phyloP scores from a whole-genome alignment of 2,797 vertebrate species.

The Chromobotia macracanthus region DNA sequence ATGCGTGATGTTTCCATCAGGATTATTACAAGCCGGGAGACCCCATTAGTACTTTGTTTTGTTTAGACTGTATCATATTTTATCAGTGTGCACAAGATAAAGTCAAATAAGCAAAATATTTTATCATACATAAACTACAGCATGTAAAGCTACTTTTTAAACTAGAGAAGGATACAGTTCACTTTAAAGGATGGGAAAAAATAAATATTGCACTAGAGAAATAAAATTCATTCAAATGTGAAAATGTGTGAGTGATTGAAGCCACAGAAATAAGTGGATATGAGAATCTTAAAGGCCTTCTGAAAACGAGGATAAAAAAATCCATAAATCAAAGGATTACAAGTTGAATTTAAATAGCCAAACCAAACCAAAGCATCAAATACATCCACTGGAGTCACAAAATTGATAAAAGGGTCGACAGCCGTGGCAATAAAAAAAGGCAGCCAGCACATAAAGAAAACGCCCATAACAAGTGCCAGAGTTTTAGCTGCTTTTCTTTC shows the following conservation, averaged over 20 bases:
- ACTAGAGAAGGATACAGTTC: no score
- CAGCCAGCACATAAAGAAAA: slow-evolving; percentile 50
- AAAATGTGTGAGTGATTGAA: background rate
- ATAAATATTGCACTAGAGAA: no score
- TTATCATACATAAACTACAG: background rate
- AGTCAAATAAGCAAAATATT: background rate
- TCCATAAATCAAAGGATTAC: slow-evolving; percentile 56
- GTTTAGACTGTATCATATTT: background rate
- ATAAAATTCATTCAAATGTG: slow-evolving; percentile 18
- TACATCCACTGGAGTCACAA: slow-evolving; percentile 41
- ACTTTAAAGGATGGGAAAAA: no score
- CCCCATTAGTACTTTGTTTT: background rate
- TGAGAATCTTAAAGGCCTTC: slow-evolving; percentile 55
- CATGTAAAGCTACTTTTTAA: no score
- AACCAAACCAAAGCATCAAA: slow-evolving; percentile 58
- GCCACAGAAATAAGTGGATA: slow-evolving; percentile 35
- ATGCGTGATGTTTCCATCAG: background rate
- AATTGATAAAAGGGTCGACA: slow-evolving; percentile 47
- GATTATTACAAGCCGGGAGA: background rate
- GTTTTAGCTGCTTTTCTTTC: slow-evolving; percentile 55
- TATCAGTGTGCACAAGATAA: background rate
- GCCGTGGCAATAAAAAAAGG: slow-evolving; percentile 36
- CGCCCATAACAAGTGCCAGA: slow-evolving; percentile 51
- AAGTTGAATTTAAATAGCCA: slow-evolving; percentile 57
- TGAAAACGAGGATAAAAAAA: slow-evolving; percentile 55